Percentiles rank a stretch among this genome's conserved stretches.
Conservation (phyloP, 1,140 invertebrate genomes). For the Tetragonula clypearis region DNA sequence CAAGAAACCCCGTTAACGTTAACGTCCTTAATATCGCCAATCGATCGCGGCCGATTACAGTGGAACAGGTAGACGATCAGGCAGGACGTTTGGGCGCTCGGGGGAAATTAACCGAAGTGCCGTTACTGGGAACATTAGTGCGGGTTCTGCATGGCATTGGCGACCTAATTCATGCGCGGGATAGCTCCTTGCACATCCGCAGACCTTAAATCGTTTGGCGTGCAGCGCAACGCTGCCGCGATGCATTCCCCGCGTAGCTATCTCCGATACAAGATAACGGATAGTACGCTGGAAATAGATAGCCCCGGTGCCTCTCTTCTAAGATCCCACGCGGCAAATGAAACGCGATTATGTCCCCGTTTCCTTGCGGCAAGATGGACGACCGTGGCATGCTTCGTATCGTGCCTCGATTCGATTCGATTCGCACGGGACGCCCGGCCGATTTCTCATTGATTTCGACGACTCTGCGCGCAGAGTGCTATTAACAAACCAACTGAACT, state of each 20-base stretch:
- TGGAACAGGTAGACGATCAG: constrained; percentile 8
- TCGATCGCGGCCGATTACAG: constrained; percentile 28
- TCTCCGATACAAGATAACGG: constrained; percentile 56
- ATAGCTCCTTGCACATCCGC: constrained; percentile 51
- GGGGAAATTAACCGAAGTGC: constrained; percentile 54
- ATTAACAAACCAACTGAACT: too few species aligned
- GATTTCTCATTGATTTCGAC: constrained; percentile 10
- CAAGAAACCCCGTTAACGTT: neutral
- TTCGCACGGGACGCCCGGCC: constrained; percentile 20
- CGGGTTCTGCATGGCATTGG: constrained; percentile 37
- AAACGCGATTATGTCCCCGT: constrained; percentile 51
- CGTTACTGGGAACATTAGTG: constrained; percentile 49
- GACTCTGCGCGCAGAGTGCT: too few species aligned
- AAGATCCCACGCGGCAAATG: constrained; percentile 51
- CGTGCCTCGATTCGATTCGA: neutral
- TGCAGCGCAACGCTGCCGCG: constrained; percentile 20
- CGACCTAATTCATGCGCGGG: constrained; percentile 51
- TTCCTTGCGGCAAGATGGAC: constrained; percentile 27
- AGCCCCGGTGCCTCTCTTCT: constrained; percentile 43
- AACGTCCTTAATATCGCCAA: neutral
- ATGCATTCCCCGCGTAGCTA: constrained; percentile 52
- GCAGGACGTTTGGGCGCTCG: constrained; percentile 21
- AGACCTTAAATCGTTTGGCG: constrained; percentile 51
- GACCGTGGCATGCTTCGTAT: neutral
- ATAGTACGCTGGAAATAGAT: constrained; percentile 45